Percentiles rank a stretch among this genome's conserved stretches.
phyloP scores from a whole-genome alignment of 2,797 vertebrate genomes.

The Fistularia commersonii region DNA sequence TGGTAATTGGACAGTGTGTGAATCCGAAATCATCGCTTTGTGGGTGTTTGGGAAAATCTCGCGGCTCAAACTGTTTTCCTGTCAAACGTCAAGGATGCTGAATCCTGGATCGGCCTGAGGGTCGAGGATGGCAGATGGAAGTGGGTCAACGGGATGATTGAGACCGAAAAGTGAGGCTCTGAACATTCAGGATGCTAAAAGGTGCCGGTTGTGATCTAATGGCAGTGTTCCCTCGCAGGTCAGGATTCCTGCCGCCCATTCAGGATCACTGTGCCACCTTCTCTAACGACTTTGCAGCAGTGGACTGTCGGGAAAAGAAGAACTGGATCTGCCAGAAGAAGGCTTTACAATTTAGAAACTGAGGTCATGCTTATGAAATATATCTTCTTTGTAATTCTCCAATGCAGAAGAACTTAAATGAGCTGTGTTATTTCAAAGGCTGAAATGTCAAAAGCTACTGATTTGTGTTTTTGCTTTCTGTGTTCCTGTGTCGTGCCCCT shows the following conservation, averaged over 20 bases:
- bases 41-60: rapidly evolving
- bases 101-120: constrained; percentile 58
- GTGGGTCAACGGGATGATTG: constrained; percentile 37
- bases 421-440: too few species aligned
- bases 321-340: constrained; percentile 39
- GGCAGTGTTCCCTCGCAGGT: constrained; percentile 1
- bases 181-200: not conserved
- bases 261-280: not conserved
- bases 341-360: constrained; percentile 16
- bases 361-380: too few species aligned
- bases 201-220: not conserved
- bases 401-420: too few species aligned
- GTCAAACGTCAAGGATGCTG: constrained; percentile 15
- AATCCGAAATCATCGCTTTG: not conserved
- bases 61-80: constrained; percentile 3
- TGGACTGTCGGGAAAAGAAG: rapidly evolving
- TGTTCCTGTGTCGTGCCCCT: too few species aligned
- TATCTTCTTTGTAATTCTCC: too few species aligned
- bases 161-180: constrained; percentile 17
- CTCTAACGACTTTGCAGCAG: rapidly evolving
- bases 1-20: not conserved
- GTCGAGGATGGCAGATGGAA: constrained; percentile 23
- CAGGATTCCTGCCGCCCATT: constrained; percentile 1
- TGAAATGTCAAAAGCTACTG: too few species aligned
- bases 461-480: too few species aligned